Evolutionary conservation across 2,113 vertebrate genomes (phyloP).

Genomic region (Lagopus leucura): DNA sequence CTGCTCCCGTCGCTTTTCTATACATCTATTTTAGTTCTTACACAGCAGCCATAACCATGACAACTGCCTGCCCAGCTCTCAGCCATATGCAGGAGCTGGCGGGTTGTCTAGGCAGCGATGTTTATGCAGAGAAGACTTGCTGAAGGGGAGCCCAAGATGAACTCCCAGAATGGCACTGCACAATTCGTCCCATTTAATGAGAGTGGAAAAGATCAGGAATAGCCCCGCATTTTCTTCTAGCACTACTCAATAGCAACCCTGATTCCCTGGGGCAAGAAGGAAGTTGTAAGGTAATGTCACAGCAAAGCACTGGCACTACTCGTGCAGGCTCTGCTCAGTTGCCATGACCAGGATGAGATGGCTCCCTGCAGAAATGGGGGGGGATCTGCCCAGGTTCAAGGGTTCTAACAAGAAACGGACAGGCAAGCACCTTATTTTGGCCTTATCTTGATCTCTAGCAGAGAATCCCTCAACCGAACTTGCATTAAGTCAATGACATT

Average conservation of each 20-base stretch:
- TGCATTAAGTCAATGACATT: background rate
- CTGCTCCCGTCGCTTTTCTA: constrained; percentile 17
- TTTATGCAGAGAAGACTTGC: background rate
- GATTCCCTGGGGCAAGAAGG: background rate
- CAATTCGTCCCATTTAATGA: background rate
- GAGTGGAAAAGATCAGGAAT: background rate
- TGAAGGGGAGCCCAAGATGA: constrained; percentile 3
- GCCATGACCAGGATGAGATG: background rate
- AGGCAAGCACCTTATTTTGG: background rate
- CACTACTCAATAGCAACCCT: background rate
- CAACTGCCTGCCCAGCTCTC: constrained; percentile 51
- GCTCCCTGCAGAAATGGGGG: background rate
- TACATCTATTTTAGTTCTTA: constrained; percentile 49
- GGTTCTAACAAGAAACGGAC: background rate
- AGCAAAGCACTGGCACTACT: background rate
- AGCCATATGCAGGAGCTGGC: constrained; percentile 48
- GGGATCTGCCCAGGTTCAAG: background rate
- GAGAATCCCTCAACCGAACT: background rate
- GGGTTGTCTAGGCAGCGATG: constrained; percentile 40
- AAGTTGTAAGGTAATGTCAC: background rate
- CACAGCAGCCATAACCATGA: constrained; percentile 60
- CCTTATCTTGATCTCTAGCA: background rate
- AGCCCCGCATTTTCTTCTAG: background rate
- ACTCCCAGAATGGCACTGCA: background rate
- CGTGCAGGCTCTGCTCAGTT: background rate